These are phyloP conservation scores for Cerceris ruficornis DNA, from an alignment of 2,888 invertebrate genomes.

Conservation along the genomic window DNA sequence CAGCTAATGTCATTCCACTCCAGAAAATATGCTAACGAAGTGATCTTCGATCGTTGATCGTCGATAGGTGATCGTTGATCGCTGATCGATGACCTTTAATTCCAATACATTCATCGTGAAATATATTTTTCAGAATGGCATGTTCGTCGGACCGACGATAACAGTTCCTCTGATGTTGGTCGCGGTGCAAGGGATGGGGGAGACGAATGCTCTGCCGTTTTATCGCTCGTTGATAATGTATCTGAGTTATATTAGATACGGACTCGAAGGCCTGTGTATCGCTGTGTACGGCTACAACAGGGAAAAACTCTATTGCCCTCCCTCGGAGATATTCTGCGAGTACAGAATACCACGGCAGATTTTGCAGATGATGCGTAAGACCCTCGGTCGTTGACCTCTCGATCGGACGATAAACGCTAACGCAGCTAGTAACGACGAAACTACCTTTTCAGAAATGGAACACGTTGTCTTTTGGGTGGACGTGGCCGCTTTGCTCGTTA, in stretches of 20 bases:
- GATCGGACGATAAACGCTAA: neutral
- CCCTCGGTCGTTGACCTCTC: no score
- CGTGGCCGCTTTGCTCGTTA: slow-evolving; percentile 85
- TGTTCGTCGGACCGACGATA: slow-evolving; percentile 94
- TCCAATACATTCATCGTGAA: no score
- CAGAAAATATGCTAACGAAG: no score
- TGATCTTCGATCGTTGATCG: no score
- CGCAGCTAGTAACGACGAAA: neutral
- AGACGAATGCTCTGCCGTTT: slow-evolving; percentile 86
- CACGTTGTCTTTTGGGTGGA: slow-evolving; percentile 87
- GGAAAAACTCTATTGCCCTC: slow-evolving; percentile 88
- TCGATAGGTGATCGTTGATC: no score
- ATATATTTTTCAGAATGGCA: slow-evolving; percentile 86
- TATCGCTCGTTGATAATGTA: slow-evolving; percentile 91
- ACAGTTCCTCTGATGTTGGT: slow-evolving; percentile 94
- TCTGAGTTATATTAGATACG: slow-evolving; percentile 91
- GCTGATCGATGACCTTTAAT: no score
- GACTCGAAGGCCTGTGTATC: slow-evolving; percentile 90
- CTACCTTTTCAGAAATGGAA: slow-evolving; percentile 83
- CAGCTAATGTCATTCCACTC: no score
- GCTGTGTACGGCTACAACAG: slow-evolving; percentile 91
- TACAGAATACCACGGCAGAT: slow-evolving; percentile 89
- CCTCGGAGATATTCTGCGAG: slow-evolving; percentile 88
- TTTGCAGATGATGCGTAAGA: slow-evolving; percentile 86
- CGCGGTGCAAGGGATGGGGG: slow-evolving; percentile 93